A percentile compares a stretch with the other conserved stretches of the same genome.
Evolutionary conservation across 2,797 vertebrate species (phyloP).

Genomic region (Trichosurus vulpecula): DNA sequence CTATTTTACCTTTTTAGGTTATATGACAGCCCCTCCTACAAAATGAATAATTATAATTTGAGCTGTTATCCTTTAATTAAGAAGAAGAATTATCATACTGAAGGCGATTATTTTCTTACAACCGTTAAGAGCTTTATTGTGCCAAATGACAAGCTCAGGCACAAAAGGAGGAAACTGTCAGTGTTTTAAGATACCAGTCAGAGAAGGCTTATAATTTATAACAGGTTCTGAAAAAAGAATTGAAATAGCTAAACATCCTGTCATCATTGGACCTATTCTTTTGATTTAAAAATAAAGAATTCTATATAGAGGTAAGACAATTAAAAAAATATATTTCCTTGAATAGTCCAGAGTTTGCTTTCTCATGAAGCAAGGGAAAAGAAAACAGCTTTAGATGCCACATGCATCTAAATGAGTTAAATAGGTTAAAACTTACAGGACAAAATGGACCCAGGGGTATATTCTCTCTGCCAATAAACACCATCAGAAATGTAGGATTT

Average conservation of each 20-base stretch:
- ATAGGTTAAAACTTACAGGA: neutral
- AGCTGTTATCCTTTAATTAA: slow-evolving; percentile 10
- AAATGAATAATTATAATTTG: slow-evolving; percentile 35
- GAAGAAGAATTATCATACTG: neutral
- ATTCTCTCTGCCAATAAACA: neutral
- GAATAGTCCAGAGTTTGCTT: neutral
- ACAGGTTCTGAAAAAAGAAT: slow-evolving; percentile 7
- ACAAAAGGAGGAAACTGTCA: slow-evolving; percentile 29
- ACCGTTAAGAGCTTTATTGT: slow-evolving; percentile 3
- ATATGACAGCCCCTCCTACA: slow-evolving; percentile 21
- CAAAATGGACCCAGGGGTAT: neutral
- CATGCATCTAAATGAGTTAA: neutral
- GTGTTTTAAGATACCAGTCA: slow-evolving; percentile 41
- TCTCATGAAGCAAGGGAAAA: neutral
- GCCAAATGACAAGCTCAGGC: slow-evolving; percentile 21
- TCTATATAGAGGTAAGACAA: neutral
- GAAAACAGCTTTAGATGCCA: neutral
- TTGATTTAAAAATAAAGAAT: neutral
- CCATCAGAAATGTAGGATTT: neutral
- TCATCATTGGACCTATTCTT: neutral
- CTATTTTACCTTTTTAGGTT: neutral
- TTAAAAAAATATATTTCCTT: neutral
- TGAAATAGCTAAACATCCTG: neutral
- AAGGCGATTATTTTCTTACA: neutral
- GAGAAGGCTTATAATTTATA: slow-evolving; percentile 17